phyloP scores from a whole-genome alignment of 1,140 invertebrate species.

The Drosophila pectinifera region DNA sequence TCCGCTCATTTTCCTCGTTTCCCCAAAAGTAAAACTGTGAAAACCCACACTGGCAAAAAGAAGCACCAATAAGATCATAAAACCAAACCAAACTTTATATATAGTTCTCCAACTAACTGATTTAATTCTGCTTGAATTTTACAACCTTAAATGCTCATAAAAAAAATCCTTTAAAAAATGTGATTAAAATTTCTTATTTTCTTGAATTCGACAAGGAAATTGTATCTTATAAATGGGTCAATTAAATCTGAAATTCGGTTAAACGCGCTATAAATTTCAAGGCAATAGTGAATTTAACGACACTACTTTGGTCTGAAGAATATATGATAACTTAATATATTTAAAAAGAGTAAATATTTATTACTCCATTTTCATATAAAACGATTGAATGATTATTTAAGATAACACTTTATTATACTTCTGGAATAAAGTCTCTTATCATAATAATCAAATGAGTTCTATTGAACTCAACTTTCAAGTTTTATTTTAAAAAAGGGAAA shows the following conservation, averaged over 20 bases:
- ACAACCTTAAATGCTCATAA: too few relatives aligned
- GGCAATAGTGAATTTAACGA: too few relatives aligned
- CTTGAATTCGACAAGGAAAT: not conserved
- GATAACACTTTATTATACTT: not conserved
- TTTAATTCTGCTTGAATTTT: too few relatives aligned
- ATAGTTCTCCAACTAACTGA: too few relatives aligned
- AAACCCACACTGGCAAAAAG: constrained; percentile 13
- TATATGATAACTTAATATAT: too few relatives aligned
- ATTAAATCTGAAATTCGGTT: not conserved
- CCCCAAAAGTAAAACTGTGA: not conserved
- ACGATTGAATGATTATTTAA: too few relatives aligned
- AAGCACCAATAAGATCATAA: not conserved
- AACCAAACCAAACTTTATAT: not conserved
- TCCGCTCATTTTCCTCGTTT: constrained; percentile 9
- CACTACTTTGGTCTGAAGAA: not conserved
- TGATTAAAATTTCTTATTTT: not conserved
- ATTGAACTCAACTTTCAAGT: too few relatives aligned
- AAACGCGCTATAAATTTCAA: not conserved
- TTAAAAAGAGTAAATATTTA: too few relatives aligned
- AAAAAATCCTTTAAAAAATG: not conserved
- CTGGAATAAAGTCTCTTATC: rapidly evolving
- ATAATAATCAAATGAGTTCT: not conserved
- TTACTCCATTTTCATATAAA: too few relatives aligned
- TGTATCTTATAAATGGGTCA: not conserved
- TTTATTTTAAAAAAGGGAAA: too few relatives aligned